Evolutionary conservation across 2,113 vertebrate genomes (phyloP), one percentile per base, ranked within the genome.

Genomic region (Corydoras sp.): DNA sequence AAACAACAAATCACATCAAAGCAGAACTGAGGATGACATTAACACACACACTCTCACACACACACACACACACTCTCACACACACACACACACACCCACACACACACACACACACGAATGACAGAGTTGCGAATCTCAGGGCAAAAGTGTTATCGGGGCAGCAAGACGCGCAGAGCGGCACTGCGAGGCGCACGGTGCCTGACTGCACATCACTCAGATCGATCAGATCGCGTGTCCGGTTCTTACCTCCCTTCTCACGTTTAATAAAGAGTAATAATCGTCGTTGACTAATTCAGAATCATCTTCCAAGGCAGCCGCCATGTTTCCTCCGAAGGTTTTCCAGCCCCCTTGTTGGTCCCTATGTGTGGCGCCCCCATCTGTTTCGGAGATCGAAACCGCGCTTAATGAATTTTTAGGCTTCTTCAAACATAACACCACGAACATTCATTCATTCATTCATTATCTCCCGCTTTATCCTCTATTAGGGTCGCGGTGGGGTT

Each of bases 181-280:
- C 35, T 43, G 35, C 35, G 55, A 58, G 9, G 7, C 15, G 30
- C 65, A 1, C 18, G 18, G 18, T 2, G 10, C 18, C 18, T 59
- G 55, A 9, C 24, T 14, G 13, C 49, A 10, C 35, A 59, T 13
- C n/a, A 49, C 6, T 29, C 3, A 53, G 11, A 53, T 10, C 10
- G 9, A 53, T 56, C 3, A 56, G 6, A 13, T 14, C 53, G 14
- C 35, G 4, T 43, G 53, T 13, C 53, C 12, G 53, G 11, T n/a
- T 59, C 90, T 75, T 90, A 97, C 95, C 93, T 97, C 93, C 76
- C 91, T 88, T 83, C 95, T 90, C 84, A 95, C 94, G 84, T 97
- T 97, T 69, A 97, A 86, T 48, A 96, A 82, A 75, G 93, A 88
- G 84, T 97, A 97, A 80, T 92, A 96, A 83, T 96, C 94, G 84